Evolutionary conservation across 2,797 vertebrate species (phyloP).

Genomic region (Moxostoma hubbsi): DNA sequence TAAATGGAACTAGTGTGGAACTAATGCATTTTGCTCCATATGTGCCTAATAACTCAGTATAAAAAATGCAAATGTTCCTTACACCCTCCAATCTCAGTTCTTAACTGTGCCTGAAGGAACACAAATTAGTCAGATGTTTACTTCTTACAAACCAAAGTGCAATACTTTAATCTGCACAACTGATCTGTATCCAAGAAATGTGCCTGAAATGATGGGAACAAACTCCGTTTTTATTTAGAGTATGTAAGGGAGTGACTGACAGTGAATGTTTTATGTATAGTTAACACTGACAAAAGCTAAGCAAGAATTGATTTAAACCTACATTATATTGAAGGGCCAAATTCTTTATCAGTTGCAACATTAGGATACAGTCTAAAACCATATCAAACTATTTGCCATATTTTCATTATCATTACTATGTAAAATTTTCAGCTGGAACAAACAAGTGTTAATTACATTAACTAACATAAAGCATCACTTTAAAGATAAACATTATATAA

Average conservation of each 20-base stretch:
- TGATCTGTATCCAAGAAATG: neutral
- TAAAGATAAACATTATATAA: neutral
- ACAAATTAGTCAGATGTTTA: constrained; percentile 56
- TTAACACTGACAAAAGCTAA: constrained; percentile 1
- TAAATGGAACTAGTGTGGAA: constrained; percentile 14
- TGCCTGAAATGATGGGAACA: constrained; percentile 10
- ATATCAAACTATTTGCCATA: neutral
- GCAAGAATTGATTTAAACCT: neutral
- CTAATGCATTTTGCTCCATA: constrained; percentile 28
- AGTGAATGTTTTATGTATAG: constrained; percentile 18
- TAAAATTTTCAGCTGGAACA: neutral
- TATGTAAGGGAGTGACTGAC: neutral
- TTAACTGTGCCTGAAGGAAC: constrained; percentile 61
- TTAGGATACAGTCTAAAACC: neutral
- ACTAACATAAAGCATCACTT: neutral
- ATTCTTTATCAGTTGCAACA: neutral
- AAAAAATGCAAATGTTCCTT: constrained; percentile 55
- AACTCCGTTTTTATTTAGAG: constrained; percentile 30
- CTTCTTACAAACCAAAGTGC: constrained; percentile 73
- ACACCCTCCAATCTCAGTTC: constrained; percentile 29
- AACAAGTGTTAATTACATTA: constrained; percentile 25
- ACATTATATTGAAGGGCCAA: constrained; percentile 53
- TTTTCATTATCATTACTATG: neutral
- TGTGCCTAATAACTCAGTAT: constrained; percentile 47
- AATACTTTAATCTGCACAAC: constrained; percentile 66